Percentiles rank a stretch among this genome's conserved stretches.
Evolutionary conservation across 2,113 vertebrate genomes (phyloP).

Genomic region (Irena cyanogastra): DNA sequence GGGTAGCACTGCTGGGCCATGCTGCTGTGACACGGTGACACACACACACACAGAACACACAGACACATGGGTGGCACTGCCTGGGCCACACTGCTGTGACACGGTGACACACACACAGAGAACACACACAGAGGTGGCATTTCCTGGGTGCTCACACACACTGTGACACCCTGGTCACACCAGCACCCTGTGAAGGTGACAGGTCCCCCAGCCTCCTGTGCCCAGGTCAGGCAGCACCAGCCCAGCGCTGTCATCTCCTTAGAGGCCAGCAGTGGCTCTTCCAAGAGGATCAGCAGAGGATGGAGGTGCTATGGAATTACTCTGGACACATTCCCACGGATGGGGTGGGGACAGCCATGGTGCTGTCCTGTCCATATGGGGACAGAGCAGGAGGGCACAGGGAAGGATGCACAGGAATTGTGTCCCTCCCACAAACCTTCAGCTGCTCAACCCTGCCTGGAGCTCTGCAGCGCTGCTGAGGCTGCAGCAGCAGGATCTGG

Average conservation of each 20-base stretch:
- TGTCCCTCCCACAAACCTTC: neutral
- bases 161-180: rapidly evolving
- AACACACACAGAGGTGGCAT: neutral
- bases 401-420: neutral
- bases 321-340: rapidly evolving
- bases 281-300: neutral
- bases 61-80: neutral
- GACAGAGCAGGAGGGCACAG: rapidly evolving
- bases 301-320: neutral
- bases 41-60: neutral
- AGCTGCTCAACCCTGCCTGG: neutral
- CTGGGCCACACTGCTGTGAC: rapidly evolving
- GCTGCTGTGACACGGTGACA: rapidly evolving
- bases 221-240: neutral
- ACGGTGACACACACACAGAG: neutral
- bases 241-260: neutral
- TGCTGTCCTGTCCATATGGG: rapidly evolving
- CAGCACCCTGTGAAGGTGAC: neutral
- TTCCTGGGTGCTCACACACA: rapidly evolving
- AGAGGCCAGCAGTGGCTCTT: neutral
- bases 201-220: neutral
- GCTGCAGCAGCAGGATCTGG: neutral
- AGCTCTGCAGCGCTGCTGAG: rapidly evolving
- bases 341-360: rapidly evolving
- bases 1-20: neutral